These are phyloP conservation scores for Ganaspis brasiliensis DNA, from an alignment of 2,888 invertebrate genomes.

Conservation along the genomic window DNA sequence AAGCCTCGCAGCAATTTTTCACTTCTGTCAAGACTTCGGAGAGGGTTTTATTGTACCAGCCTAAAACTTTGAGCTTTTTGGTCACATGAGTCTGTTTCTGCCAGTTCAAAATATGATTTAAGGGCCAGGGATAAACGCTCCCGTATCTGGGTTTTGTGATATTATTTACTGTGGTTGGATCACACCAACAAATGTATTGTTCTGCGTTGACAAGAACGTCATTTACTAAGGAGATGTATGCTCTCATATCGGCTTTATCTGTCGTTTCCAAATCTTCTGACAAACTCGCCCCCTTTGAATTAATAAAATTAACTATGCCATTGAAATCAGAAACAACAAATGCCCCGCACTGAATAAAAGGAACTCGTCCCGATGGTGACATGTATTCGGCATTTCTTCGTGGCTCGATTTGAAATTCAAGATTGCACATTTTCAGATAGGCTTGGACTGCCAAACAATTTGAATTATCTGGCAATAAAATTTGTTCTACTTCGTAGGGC, in stretches of 20 bases:
- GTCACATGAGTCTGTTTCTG: conserved; percentile 87
- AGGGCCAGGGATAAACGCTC: conserved; percentile 96
- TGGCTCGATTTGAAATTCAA: conserved; percentile 91
- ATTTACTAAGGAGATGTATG: conserved; percentile 95
- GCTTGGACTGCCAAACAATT: conserved; percentile 96
- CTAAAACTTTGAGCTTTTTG: conserved; percentile 88
- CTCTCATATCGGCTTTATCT: conserved; percentile 94
- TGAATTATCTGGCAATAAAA: conserved; percentile 95
- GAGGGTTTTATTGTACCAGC: conserved; percentile 91
- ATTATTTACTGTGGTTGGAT: conserved; percentile 88
- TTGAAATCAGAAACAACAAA: conserved; percentile 95
- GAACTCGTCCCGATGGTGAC: conserved; percentile 96
- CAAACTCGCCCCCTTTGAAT: conserved; percentile 90
- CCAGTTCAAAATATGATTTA: conserved; percentile 91
- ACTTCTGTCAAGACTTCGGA: conserved; percentile 90
- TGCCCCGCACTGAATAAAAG: conserved; percentile 94
- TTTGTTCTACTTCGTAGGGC: conserved; percentile 96
- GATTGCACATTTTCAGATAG: conserved; percentile 94
- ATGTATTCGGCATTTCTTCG: conserved; percentile 97
- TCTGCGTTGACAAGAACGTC: conserved; percentile 95
- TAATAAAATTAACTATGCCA: conserved; percentile 94
- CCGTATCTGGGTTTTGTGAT: conserved; percentile 93
- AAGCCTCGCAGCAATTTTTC: conserved; percentile 92
- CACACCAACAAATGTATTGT: conserved; percentile 94
- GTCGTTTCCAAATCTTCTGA: conserved; percentile 87